Evolutionary conservation across 2,113 vertebrate genomes (phyloP), one percentile per base, ranked within the genome.

Genomic region (Perca flavescens): DNA sequence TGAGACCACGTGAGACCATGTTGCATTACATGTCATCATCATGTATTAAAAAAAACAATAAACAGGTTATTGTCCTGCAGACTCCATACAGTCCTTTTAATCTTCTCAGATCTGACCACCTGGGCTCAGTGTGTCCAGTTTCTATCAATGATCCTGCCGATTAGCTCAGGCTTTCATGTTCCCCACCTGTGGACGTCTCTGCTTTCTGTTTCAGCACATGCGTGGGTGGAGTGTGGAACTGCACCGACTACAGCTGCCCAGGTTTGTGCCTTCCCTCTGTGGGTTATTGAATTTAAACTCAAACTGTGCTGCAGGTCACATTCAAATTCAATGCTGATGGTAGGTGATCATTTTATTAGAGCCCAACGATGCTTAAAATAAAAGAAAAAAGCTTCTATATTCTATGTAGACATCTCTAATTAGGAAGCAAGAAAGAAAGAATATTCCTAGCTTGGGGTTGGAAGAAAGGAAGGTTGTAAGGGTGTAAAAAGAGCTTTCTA

Each of bases 161-260:
- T 91, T 77, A 88, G 74, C n/a, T 72, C 67, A 36, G 85, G n/a
- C 62, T 86, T 87, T 89, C 71, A 87, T 85, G 68, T 87, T 63
- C 46, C 63, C 73, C 64, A 91, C 84, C 71, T 89, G 58, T 85
- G 83, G 69, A 90, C 47, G 14, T 87, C 77, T 90, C 60, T 72
- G 83, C 60, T 94, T 89, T 94, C 80, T 90, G 40, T 93, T 95
- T 92, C 93, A 99, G 98, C 93, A 97, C 97, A 12, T 99, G 98
- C 67, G 16, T 83, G 56, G 96, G 95, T 34, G 97, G 97, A 86
- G 95, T 93, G 79, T 99, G 98, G 98, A 95, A 96, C 88, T 99
- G 98, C 92, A 97, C 96, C 22, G 95, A 97, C 11, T 83, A 96
- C 75, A 95, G 94, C 46, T 99, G 98, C 82, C 97, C 98, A 94